Evolutionary conservation across 2,888 invertebrate genomes (phyloP).

Genomic region (Protodeltote pygarga): DNA sequence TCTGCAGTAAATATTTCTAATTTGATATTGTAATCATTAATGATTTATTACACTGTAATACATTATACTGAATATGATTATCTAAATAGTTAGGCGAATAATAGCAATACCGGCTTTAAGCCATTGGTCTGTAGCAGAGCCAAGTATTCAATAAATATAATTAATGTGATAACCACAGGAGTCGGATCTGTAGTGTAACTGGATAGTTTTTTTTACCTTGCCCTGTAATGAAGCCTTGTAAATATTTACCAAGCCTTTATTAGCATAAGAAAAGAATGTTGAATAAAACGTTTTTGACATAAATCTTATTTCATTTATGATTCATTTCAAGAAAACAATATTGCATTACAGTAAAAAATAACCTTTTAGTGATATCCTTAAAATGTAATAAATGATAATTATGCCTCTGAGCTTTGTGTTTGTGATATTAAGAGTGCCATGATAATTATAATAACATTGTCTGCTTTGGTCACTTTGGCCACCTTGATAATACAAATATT

Average conservation of each 20-base stretch:
- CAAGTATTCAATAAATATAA: constrained; percentile 68
- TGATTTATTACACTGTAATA: constrained; percentile 31
- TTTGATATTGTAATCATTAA: constrained; percentile 51
- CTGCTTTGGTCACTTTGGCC: no score
- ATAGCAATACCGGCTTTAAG: constrained; percentile 56
- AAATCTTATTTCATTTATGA: constrained; percentile 71
- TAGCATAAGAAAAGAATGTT: constrained; percentile 83
- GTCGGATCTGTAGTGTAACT: constrained; percentile 73
- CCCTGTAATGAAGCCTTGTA: constrained; percentile 85
- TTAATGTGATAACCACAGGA: constrained; percentile 76
- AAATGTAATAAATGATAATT: no score
- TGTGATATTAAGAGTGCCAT: no score
- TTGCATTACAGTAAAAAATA: no score
- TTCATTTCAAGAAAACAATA: no score
- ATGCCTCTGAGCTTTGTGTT: no score
- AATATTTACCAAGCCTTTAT: constrained; percentile 85
- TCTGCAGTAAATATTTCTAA: constrained; percentile 56
- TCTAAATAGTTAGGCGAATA: constrained; percentile 25
- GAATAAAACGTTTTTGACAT: constrained; percentile 80
- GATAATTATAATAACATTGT: no score
- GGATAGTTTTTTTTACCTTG: constrained; percentile 84
- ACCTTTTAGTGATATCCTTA: no score
- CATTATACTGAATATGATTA: constrained; percentile 26
- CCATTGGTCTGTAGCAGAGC: constrained; percentile 63
- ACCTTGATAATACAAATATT: no score